Evolutionary conservation across 2,888 invertebrate genomes (phyloP), one percentile per base, ranked within the genome.

Genomic region (Tachina fera): DNA sequence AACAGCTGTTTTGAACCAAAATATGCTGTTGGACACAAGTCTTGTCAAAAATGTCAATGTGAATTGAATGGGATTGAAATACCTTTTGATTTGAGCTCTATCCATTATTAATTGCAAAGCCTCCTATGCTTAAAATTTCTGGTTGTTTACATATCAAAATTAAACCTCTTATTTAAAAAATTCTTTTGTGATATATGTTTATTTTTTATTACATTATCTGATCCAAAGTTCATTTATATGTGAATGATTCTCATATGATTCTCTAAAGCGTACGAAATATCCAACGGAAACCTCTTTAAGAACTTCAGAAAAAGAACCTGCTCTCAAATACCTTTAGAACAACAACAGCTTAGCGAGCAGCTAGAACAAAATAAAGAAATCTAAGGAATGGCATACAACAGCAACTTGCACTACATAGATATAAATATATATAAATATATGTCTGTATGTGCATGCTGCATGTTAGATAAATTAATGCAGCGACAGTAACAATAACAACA

Each of bases 391-490:
- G 19, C 45, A 72, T 65, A 19, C 53, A 60, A 19, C 70, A 76
- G 61, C 14, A 68, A 68, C 58, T 41, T 19, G 19, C 58, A n/a
- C 39, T 1, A 53, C 53, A 53, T 0, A 53, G 19, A 53, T 13
- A 19, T n/a, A 16, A 4, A 58, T 22, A 45, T 19, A 77, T 45
- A 58, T n/a, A n/a, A n/a, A 4, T 31, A 0, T 70, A 45, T 11
- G 77, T 49, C 78, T 11, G 45, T 19, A 53, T 53, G 72, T 56
- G 49, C 56, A 63, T 76, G 65, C 88, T 88, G 89, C 89, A 91
- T 90, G 91, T 90, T 91, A 89, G 89, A 88, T 90, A 91, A 90
- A 90, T 90, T 90, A 90, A 90, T 90, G 91, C 91, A 90, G 90
- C 89, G 89, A 89, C 79, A 86, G 79, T 76, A 79, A 86, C 56